Base-by-base conservation (phyloP, 2,113 vertebrate species). In the Canis aureus region DNA sequence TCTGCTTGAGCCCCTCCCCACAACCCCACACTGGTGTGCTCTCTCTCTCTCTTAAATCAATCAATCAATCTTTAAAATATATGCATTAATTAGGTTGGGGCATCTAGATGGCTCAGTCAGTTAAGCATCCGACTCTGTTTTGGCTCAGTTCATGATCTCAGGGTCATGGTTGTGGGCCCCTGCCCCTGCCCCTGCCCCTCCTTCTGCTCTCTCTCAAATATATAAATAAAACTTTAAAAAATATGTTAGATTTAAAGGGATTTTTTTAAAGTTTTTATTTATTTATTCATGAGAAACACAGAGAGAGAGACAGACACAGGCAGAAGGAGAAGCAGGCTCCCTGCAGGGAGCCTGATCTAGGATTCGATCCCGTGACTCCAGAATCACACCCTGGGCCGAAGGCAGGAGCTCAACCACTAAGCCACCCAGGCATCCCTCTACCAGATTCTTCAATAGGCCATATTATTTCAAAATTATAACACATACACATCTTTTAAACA, bases 381-480 rank as follows among this genome's bases (percentile, higher is more conserved):
- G 66, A 15, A 67, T 67, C 15, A 67, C 17, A 29, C 32, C 3
- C 2, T 32, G 29, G 32, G 66, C 29, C 66, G 3, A 67, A 67
- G 15, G 15, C 66, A 67, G 66, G 7, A 2, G 7, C 29, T 32
- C 15, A 67, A 67, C 15, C 66, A 66, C 27, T 66, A 13, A 66
- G 27, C 64, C 64, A 66, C 27, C 27, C 64, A 69, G 66, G n/a
- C 66, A n/a, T 16, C 32, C 66, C 66, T 64, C 55, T 59, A 78
- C 32, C 38, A 55, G 22, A 92, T 89, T 57, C 59, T 76, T 69
- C 53, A 85, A 60, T 91, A n/a, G 66, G 60, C 27, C 51, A 38
- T 27, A 32, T 97, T 96, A 95, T 90, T 71, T 90, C 88, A 55
- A 87, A 83, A 96, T 79, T 83, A 87, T 1, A 82, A 89, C 29